Percentiles rank a stretch among this genome's conserved stretches.
Conservation (phyloP, 2,113 vertebrate species). For the Alces alces region DNA sequence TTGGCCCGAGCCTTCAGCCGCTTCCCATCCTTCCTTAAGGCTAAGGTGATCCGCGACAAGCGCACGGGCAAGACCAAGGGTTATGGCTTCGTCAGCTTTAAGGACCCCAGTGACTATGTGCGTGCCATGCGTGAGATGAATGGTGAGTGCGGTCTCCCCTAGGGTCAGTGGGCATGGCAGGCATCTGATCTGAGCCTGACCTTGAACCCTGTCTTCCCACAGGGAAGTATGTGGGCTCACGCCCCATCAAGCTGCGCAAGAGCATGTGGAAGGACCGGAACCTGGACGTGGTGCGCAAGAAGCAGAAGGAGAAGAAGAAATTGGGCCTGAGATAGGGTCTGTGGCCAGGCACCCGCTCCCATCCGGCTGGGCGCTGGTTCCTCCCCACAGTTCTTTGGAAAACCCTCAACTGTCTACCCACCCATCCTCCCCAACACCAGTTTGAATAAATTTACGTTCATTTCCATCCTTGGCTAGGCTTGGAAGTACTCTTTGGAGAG, state of each 20-base stretch:
- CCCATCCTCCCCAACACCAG: not conserved
- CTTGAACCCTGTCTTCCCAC: not conserved
- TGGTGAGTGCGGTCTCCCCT: constrained; percentile 77
- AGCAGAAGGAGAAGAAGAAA: constrained; percentile 95
- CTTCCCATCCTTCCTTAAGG: constrained; percentile 94
- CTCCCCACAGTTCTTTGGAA: not conserved
- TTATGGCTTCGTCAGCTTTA: constrained; percentile 95
- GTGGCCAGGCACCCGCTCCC: not conserved
- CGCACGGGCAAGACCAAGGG: constrained; percentile 95
- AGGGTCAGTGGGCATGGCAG: not conserved
- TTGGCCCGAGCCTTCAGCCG: constrained; percentile 92
- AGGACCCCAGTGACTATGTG: constrained; percentile 94
- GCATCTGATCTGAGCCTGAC: not conserved
- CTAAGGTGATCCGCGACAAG: constrained; percentile 94
- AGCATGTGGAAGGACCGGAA: constrained; percentile 96
- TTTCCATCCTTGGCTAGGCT: constrained; percentile 51
- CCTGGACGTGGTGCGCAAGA: constrained; percentile 92
- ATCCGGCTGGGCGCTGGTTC: constrained; percentile 10
- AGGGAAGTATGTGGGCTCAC: constrained; percentile 94
- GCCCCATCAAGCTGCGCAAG: constrained; percentile 95
- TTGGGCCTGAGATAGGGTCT: constrained; percentile 89
- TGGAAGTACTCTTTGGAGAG: not conserved
- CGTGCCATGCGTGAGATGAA: constrained; percentile 96
- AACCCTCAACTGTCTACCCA: not conserved
- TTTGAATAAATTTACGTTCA: constrained; percentile 71